phyloP scores from a whole-genome alignment of 2,797 vertebrate genomes.

The Danionella dracula region DNA sequence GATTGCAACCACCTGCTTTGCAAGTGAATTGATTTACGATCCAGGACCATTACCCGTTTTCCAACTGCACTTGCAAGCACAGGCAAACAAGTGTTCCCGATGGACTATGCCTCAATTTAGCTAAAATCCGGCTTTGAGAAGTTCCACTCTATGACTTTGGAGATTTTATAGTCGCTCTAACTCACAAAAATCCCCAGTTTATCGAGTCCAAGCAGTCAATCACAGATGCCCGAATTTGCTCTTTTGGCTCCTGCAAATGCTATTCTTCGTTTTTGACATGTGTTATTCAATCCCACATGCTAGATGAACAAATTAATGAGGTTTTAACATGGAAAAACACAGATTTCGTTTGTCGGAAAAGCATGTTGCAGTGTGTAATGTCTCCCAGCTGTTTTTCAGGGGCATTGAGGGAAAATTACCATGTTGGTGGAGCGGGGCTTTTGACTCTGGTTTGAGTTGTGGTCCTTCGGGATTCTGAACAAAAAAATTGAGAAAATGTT shows the following conservation, averaged over 20 bases:
- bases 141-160: background rate
- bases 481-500: slow-evolving; percentile 25
- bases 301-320: slow-evolving; percentile 22
- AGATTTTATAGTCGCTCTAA: slow-evolving; percentile 3
- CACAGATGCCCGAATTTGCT: too few relatives aligned
- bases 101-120: slow-evolving; percentile 3
- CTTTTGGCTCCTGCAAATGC: background rate
- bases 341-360: slow-evolving; percentile 25
- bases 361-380: slow-evolving; percentile 37
- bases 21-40: slow-evolving; percentile 14
- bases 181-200: background rate
- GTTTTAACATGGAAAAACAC: slow-evolving; percentile 23
- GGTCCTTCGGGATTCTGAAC: slow-evolving; percentile 36
- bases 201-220: slow-evolving; percentile 2
- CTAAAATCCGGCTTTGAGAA: slow-evolving; percentile 1
- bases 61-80: background rate
- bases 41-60: background rate
- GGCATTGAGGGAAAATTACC: slow-evolving; percentile 12
- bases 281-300: slow-evolving; percentile 1
- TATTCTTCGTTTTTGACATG: slow-evolving; percentile 2
- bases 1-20: slow-evolving; percentile 9
- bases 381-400: slow-evolving; percentile 42
- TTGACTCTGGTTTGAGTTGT: slow-evolving; percentile 27
- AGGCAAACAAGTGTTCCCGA: slow-evolving; percentile 4
- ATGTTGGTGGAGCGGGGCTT: slow-evolving; percentile 26